A percentile compares a stretch with the other conserved stretches of the same genome.
Conservation (phyloP, 2,113 vertebrate genomes). For the Phrynosoma platyrhinos region DNA sequence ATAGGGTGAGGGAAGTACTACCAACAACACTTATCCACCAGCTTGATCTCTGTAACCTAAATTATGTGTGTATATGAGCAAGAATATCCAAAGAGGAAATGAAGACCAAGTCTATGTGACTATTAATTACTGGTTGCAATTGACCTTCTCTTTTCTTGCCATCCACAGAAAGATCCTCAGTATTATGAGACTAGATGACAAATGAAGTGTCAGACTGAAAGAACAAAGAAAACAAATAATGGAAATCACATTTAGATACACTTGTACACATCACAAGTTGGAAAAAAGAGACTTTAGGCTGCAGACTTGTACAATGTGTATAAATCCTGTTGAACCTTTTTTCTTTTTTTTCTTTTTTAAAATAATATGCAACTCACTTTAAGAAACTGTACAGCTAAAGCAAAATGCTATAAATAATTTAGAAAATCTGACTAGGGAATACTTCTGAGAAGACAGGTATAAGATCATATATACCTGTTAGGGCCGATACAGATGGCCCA, state of each 20-base stretch:
- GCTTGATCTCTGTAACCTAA: conserved; percentile 27
- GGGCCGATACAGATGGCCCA: too few species aligned
- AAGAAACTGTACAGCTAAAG: not conserved
- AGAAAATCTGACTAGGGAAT: too few species aligned
- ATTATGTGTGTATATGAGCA: conserved; percentile 37
- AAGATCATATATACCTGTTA: not conserved
- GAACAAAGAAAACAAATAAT: conserved; percentile 9
- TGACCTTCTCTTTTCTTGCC: conserved; percentile 19
- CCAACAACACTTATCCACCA: conserved; percentile 12
- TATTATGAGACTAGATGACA: conserved; percentile 33
- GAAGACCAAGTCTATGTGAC: conserved; percentile 50
- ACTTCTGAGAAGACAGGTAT: not conserved
- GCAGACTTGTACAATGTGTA: not conserved
- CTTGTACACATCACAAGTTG: not conserved
- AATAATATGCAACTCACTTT: not conserved
- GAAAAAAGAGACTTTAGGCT: conserved; percentile 29
- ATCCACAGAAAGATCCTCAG: conserved; percentile 18
- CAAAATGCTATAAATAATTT: not conserved
- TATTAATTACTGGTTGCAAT: conserved; percentile 40
- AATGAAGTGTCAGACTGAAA: conserved; percentile 12
- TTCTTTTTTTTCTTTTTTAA: not conserved
- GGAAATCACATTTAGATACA: not conserved
- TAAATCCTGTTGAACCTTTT: not conserved
- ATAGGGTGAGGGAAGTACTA: conserved; percentile 34
- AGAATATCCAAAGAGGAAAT: conserved; percentile 39